These are phyloP conservation scores for Hyposoter dolosus DNA, from an alignment of 2,888 invertebrate genomes.

Conservation along the genomic window DNA sequence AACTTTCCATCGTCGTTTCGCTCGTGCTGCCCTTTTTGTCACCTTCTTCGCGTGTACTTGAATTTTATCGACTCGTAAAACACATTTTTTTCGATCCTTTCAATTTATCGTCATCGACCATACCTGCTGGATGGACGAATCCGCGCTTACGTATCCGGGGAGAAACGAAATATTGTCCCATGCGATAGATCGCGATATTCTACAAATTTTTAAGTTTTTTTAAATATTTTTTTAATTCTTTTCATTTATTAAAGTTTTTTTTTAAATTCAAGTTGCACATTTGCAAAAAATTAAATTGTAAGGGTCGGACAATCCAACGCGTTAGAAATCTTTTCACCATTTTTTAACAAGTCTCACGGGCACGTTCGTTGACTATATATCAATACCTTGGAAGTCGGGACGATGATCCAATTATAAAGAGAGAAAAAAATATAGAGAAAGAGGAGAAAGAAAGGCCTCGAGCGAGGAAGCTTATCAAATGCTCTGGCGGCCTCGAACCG, in stretches of 20 bases:
- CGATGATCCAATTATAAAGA: constrained; percentile 73
- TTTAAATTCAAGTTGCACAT: background rate
- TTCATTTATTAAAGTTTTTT: too few species aligned
- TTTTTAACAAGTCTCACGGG: constrained; percentile 47
- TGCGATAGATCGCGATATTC: too few species aligned
- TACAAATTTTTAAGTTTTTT: too few species aligned
- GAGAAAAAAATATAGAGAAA: constrained; percentile 5
- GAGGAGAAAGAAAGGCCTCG: constrained; percentile 58
- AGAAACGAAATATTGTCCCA: background rate
- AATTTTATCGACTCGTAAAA: constrained; percentile 59
- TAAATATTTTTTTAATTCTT: too few species aligned
- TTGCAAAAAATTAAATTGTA: background rate
- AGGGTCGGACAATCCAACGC: background rate
- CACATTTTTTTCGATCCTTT: constrained; percentile 62
- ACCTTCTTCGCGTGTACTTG: constrained; percentile 54
- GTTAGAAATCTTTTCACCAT: background rate
- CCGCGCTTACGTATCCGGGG: too few species aligned
- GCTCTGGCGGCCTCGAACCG: constrained; percentile 64
- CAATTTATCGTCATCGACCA: background rate
- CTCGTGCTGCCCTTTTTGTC: constrained; percentile 39
- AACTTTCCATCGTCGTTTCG: constrained; percentile 23
- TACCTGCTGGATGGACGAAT: background rate
- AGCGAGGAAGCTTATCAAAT: constrained; percentile 76
- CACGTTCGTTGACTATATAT: constrained; percentile 26
- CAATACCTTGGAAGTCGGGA: constrained; percentile 62